Evolutionary conservation across 2,113 vertebrate genomes (phyloP).

Genomic region (Ageneiosus marmoratus): DNA sequence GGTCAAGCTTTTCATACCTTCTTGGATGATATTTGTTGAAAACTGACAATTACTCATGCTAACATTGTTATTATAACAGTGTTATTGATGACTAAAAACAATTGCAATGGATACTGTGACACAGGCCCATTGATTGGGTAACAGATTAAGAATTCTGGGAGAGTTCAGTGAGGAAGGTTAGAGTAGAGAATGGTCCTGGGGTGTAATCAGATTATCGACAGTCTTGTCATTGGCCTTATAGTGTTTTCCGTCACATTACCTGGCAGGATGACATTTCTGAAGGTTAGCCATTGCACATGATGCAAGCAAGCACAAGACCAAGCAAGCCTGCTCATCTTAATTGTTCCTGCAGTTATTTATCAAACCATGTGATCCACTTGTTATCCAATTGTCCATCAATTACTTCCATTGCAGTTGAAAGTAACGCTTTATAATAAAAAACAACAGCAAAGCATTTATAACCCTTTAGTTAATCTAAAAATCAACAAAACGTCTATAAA

Average conservation of each 20-base stretch:
- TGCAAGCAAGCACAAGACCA: not conserved
- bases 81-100: slow-evolving; percentile 56
- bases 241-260: slow-evolving; percentile 55
- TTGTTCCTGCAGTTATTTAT: slow-evolving; percentile 34
- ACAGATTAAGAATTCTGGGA: slow-evolving; percentile 47
- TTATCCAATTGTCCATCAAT: too few species aligned
- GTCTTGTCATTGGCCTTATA: slow-evolving; percentile 50
- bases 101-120: slow-evolving; percentile 29
- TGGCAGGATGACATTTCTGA: slow-evolving; percentile 57
- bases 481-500: too few species aligned
- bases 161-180: slow-evolving; percentile 33
- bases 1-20: slow-evolving; percentile 58
- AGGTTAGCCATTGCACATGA: slow-evolving; percentile 49
- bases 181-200: slow-evolving; percentile 12
- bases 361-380: not conserved
- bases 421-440: too few species aligned
- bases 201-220: slow-evolving; percentile 45
- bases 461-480: too few species aligned
- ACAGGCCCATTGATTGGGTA: slow-evolving; percentile 53
- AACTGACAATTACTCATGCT: slow-evolving; percentile 54
- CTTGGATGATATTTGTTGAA: slow-evolving; percentile 52
- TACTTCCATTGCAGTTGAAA: not conserved
- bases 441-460: too few species aligned
- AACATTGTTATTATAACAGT: slow-evolving; percentile 49
- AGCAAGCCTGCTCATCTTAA: slow-evolving; percentile 6